Conservation (phyloP, 2,113 vertebrate species). For the Rana temporaria region DNA sequence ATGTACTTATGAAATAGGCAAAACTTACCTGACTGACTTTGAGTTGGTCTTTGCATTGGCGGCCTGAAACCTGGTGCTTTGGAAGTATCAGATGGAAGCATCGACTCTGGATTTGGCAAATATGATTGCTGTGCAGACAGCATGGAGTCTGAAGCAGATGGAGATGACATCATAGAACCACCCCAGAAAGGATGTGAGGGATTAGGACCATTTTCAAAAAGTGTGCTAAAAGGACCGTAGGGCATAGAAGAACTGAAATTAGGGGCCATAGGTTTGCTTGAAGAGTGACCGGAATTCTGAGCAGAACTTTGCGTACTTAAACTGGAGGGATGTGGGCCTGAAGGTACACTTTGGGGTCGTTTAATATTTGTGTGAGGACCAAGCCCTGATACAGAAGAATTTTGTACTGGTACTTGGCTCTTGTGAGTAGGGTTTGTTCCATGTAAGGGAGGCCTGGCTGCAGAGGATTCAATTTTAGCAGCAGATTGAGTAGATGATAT, state of each 20-base stretch:
- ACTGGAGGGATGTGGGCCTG: conserved; percentile 89
- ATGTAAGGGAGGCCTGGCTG: conserved; percentile 72
- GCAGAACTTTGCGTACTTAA: conserved; percentile 95
- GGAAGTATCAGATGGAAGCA: conserved; percentile 93
- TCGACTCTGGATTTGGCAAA: conserved; percentile 93
- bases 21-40: conserved; percentile 88
- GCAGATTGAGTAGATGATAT: conserved; percentile 74
- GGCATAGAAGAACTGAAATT: conserved; percentile 90
- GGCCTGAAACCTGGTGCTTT: conserved; percentile 97
- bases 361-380: conserved; percentile 76
- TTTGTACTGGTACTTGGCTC: conserved; percentile 77
- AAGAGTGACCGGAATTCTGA: conserved; percentile 87
- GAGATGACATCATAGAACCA: conserved; percentile 89
- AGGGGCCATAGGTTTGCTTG: conserved; percentile 84
- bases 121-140: conserved; percentile 81
- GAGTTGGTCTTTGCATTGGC: conserved; percentile 90
- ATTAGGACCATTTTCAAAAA: conserved; percentile 91
- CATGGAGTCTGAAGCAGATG: conserved; percentile 87
- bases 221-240: conserved; percentile 93
- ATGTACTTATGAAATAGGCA: neutral
- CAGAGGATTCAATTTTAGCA: conserved; percentile 77
- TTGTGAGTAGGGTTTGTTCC: conserved; percentile 70
- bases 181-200: conserved; percentile 96
- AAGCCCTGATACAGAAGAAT: conserved; percentile 75
- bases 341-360: conserved; percentile 81